Evolutionary conservation across 2,797 vertebrate genomes (phyloP).

Genomic region (Enteromius mattozi): DNA sequence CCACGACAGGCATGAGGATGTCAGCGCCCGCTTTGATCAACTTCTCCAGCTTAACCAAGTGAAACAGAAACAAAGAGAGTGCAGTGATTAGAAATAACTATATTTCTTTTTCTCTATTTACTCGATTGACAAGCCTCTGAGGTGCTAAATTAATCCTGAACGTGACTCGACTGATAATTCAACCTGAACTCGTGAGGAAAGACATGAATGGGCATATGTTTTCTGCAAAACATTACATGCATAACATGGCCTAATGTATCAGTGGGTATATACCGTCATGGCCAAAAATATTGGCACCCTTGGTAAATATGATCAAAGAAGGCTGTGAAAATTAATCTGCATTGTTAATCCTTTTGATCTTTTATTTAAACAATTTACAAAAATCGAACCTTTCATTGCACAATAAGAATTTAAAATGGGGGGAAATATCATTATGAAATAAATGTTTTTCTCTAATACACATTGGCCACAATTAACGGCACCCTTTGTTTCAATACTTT

Average conservation of each 20-base stretch:
- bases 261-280: neutral
- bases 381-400: too few relatives aligned
- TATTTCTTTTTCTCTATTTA: neutral
- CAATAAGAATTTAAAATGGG: too few relatives aligned
- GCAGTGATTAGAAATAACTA: neutral
- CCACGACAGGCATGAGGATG: slow-evolving; percentile 79
- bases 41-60: slow-evolving; percentile 75
- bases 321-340: too few relatives aligned
- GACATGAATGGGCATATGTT: neutral
- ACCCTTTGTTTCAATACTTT: too few relatives aligned
- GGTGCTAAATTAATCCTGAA: neutral
- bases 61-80: slow-evolving; percentile 21
- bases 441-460: too few relatives aligned
- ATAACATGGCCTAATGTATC: neutral
- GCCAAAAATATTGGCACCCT: too few relatives aligned
- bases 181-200: neutral
- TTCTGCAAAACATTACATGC: neutral
- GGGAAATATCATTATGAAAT: too few relatives aligned
- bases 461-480: too few relatives aligned
- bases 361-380: too few relatives aligned
- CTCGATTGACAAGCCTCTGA: neutral
- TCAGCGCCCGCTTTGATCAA: slow-evolving; percentile 80
- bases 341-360: too few relatives aligned
- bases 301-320: too few relatives aligned
- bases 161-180: neutral